Conservation (phyloP, 1,140 invertebrate species). For the Psilanteris sp. region DNA sequence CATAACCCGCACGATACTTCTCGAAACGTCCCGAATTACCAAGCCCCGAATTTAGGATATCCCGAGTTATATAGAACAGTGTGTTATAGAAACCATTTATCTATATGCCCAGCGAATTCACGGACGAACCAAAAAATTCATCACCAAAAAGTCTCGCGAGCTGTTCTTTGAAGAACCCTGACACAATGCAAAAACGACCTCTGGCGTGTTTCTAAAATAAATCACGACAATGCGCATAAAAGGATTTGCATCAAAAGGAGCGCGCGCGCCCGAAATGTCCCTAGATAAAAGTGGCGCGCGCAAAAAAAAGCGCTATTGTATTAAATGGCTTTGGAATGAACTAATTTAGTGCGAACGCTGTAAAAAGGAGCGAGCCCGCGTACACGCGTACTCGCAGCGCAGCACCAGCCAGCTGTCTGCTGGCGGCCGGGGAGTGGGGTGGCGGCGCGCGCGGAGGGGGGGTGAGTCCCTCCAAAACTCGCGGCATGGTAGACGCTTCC, state of each 20-base stretch:
- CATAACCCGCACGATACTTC: too few relatives aligned
- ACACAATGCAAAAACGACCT: constrained; percentile 13
- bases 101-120: too few relatives aligned
- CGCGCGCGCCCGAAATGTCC: constrained; percentile 18
- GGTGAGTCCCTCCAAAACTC: constrained; percentile 67
- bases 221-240: constrained; percentile 35
- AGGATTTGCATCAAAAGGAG: constrained; percentile 49
- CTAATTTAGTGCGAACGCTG: constrained; percentile 50
- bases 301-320: constrained; percentile 39
- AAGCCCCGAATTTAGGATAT: too few relatives aligned
- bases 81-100: too few relatives aligned
- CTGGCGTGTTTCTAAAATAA: constrained; percentile 20
- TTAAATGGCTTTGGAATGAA: constrained; percentile 52
- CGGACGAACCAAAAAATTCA: too few relatives aligned
- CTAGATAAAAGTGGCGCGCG: constrained; percentile 37
- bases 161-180: constrained; percentile 23
- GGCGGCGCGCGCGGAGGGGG: constrained; percentile 31
- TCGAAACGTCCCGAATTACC: too few relatives aligned
- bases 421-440: neutral
- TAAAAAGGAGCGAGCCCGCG: constrained; percentile 31
- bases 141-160: neutral
- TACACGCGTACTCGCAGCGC: constrained; percentile 55
- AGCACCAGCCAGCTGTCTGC: constrained; percentile 77
- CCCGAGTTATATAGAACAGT: too few relatives aligned
- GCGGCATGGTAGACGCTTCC: constrained; percentile 75